Evolutionary conservation across 2,888 invertebrate species (phyloP), one percentile per base, ranked within the genome.

Genomic region (Neocrepidodera transversa): DNA sequence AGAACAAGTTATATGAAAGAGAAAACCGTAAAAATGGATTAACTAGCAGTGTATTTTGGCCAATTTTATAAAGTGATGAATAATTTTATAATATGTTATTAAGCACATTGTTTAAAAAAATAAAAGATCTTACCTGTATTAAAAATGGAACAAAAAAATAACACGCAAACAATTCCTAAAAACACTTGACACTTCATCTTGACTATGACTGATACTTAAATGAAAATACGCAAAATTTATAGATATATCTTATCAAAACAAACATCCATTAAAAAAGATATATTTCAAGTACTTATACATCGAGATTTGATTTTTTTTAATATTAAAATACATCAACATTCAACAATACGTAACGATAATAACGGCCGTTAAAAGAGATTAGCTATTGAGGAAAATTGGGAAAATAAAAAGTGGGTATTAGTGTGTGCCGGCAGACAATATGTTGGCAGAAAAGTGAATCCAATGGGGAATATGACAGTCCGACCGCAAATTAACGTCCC

Each of bases 401-500:
- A 13, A 42, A 32, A 42, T 16, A 26, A 52, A 52, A 32, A 43
- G 17, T 30, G 23, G 20, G 38, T 23, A 32, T 49, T 56, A 56
- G 36, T 49, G 30, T 17, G 26, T 13, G 61, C n/a, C n/a, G n/a
- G n/a, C n/a, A 63, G 49, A 68, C 60, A 63, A 63, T 60, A 55
- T 43, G 60, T 52, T 54, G 47, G 28, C 20, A 47, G 35, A 43
- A 50, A 56, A 52, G 28, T 45, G 48, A 60, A 52, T 60, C 52
- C 60, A 50, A 51, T 50, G 48, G 49, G 60, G 54, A 51, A 59
- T 59, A 58, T 65, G 65, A 65, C 65, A 63, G 62, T 63, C 66
- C 55, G 56, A 53, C 68, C 65, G 68, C 71, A 73, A 74, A 73
- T 72, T 73, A 74, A 72, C 69, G 72, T 71, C 71, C 68, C 68